A percentile compares a stretch with the other conserved stretches of the same genome.
Evolutionary conservation across 2,888 invertebrate species (phyloP).

Genomic region (Prosapia bicincta): DNA sequence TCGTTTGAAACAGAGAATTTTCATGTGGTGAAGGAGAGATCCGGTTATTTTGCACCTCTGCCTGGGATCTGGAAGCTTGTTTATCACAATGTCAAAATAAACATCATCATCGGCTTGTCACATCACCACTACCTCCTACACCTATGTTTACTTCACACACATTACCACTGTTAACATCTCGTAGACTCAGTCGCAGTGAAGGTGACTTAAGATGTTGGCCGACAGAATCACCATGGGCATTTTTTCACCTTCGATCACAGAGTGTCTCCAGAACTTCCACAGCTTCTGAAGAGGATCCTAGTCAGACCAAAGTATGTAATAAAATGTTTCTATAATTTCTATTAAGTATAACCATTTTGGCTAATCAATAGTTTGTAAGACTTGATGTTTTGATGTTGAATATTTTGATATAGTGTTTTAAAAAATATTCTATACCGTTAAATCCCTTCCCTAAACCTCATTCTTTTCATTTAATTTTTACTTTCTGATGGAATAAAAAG

Average conservation of each 20-base stretch:
- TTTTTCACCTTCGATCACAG: slow-evolving; percentile 14
- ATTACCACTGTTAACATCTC: slow-evolving; percentile 36
- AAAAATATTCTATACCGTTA: too few relatives aligned
- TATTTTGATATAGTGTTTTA: too few relatives aligned
- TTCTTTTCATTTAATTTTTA: too few relatives aligned
- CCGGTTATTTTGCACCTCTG: slow-evolving; percentile 50
- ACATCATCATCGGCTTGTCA: slow-evolving; percentile 32
- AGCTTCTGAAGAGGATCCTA: slow-evolving; percentile 13
- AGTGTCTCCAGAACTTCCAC: slow-evolving; percentile 6
- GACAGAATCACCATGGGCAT: slow-evolving; percentile 8
- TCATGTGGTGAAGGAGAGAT: slow-evolving; percentile 53
- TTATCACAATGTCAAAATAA: slow-evolving; percentile 39
- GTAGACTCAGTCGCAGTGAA: slow-evolving; percentile 52
- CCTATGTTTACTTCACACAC: slow-evolving; percentile 1
- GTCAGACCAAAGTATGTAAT: not conserved
- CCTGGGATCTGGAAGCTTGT: slow-evolving; percentile 48
- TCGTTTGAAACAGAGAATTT: slow-evolving; percentile 49
- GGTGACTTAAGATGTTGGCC: slow-evolving; percentile 46
- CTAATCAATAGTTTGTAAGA: too few relatives aligned
- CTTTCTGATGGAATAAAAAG: too few relatives aligned
- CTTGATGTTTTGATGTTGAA: too few relatives aligned
- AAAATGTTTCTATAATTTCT: too few relatives aligned
- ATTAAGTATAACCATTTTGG: too few relatives aligned
- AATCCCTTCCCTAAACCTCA: too few relatives aligned
- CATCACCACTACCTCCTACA: slow-evolving; percentile 34